Conservation (phyloP, 2,113 vertebrate species). For the Chamaetylas fuelleborni region DNA sequence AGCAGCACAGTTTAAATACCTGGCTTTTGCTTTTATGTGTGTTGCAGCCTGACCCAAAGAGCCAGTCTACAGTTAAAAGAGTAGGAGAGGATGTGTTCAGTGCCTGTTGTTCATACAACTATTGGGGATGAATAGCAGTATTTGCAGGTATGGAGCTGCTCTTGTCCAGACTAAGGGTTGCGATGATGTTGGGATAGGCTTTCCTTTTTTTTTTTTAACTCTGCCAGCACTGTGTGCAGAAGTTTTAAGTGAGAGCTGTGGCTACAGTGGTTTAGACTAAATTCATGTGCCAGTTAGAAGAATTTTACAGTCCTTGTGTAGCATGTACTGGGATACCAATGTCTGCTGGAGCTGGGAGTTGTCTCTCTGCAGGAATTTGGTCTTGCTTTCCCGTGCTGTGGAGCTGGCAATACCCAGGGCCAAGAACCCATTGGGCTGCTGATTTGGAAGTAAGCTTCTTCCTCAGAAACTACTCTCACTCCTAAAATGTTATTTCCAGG, state of each 20-base stretch:
- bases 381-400: background rate
- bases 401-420: background rate
- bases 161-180: background rate
- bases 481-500: background rate
- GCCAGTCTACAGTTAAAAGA: background rate
- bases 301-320: background rate
- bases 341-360: background rate
- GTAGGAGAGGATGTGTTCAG: background rate
- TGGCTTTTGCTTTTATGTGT: background rate
- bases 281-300: background rate
- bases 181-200: background rate
- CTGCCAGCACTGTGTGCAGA: background rate
- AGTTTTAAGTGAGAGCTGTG: background rate
- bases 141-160: background rate
- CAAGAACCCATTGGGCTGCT: background rate
- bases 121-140: background rate
- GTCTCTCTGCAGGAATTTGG: background rate
- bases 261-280: background rate
- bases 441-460: background rate
- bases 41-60: background rate
- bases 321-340: background rate
- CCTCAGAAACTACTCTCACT: background rate
- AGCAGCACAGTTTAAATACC: background rate
- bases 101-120: background rate
- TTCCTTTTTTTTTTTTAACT: background rate